phyloP scores from a whole-genome alignment of 2,797 vertebrate species.

The Melanotaenia parkinsoni region DNA sequence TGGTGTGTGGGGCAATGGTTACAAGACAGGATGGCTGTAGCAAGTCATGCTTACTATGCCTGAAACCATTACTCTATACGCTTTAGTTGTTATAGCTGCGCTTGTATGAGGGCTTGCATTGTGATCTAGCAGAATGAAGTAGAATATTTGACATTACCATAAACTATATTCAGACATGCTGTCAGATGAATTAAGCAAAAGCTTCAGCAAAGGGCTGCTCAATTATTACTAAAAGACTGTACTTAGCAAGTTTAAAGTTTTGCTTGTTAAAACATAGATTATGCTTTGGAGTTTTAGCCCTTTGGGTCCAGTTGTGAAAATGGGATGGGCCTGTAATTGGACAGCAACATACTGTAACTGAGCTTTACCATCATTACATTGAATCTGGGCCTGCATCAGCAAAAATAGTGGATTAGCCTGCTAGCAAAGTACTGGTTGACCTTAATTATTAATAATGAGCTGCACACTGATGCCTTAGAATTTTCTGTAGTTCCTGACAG shows the following conservation, averaged over 20 bases:
- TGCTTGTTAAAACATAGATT: constrained; percentile 60
- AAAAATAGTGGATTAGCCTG: constrained; percentile 55
- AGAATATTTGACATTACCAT: constrained; percentile 8
- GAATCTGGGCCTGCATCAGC: constrained; percentile 45
- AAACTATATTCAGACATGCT: constrained; percentile 4
- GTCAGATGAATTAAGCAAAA: constrained; percentile 23
- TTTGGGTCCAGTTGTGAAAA: constrained; percentile 36
- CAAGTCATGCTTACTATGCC: constrained; percentile 41
- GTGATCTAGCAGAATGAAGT: background rate
- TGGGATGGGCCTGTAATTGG: constrained; percentile 48
- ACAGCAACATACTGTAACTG: constrained; percentile 38
- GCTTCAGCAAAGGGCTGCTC: constrained; percentile 10
- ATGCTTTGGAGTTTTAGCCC: constrained; percentile 38
- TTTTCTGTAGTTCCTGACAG: constrained; percentile 26
- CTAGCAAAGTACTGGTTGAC: constrained; percentile 45
- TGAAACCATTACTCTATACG: constrained; percentile 33
- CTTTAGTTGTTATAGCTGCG: background rate
- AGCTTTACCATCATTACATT: constrained; percentile 32
- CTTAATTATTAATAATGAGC: constrained; percentile 64
- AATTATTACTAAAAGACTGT: constrained; percentile 33
- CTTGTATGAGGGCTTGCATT: background rate
- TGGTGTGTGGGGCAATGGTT: constrained; percentile 27
- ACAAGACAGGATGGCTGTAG: constrained; percentile 25
- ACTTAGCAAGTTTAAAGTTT: constrained; percentile 43
- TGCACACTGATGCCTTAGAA: constrained; percentile 48